Percentiles rank a stretch among this genome's conserved stretches.
phyloP scores from a whole-genome alignment of 2,113 vertebrate genomes.

The Gymnocephalus cernua region DNA sequence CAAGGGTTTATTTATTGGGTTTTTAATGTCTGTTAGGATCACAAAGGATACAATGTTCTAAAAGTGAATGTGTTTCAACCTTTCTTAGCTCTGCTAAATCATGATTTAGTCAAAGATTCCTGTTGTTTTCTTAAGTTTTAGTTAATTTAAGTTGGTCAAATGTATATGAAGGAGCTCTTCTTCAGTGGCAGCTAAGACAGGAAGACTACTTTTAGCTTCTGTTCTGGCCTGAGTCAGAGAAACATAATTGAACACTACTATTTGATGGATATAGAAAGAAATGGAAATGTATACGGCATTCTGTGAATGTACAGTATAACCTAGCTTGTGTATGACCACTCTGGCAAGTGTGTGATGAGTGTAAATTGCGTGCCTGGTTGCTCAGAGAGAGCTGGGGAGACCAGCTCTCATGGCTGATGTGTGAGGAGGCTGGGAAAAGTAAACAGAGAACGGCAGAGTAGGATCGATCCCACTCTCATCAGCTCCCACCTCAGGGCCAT shows the following conservation, averaged over 20 bases:
- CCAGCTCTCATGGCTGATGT: constrained; percentile 51
- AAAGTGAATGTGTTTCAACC: background rate
- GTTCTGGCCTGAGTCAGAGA: background rate
- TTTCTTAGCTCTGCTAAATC: background rate
- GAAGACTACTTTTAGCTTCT: background rate
- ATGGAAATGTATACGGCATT: constrained; percentile 21
- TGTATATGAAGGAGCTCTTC: background rate
- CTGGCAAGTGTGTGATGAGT: constrained; percentile 51
- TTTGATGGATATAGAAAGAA: constrained; percentile 22
- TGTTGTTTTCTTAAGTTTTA: constrained; percentile 1
- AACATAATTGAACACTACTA: background rate
- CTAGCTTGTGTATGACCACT: constrained; percentile 26
- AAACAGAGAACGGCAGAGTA: constrained; percentile 75
- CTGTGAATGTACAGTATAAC: constrained; percentile 34
- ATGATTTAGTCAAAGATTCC: background rate
- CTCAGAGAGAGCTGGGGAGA: constrained; percentile 40
- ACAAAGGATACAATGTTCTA: background rate
- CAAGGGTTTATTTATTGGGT: constrained; percentile 1
- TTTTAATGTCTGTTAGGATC: constrained; percentile 6
- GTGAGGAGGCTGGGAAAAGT: constrained; percentile 59
- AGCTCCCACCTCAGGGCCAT: constrained; percentile 78
- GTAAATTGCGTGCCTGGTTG: constrained; percentile 38
- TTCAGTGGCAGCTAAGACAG: background rate
- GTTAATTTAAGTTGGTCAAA: constrained; percentile 16
- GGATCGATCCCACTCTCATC: constrained; percentile 83